Evolutionary conservation across 2,113 vertebrate genomes (phyloP).

Genomic region (Nothocercus julius): DNA sequence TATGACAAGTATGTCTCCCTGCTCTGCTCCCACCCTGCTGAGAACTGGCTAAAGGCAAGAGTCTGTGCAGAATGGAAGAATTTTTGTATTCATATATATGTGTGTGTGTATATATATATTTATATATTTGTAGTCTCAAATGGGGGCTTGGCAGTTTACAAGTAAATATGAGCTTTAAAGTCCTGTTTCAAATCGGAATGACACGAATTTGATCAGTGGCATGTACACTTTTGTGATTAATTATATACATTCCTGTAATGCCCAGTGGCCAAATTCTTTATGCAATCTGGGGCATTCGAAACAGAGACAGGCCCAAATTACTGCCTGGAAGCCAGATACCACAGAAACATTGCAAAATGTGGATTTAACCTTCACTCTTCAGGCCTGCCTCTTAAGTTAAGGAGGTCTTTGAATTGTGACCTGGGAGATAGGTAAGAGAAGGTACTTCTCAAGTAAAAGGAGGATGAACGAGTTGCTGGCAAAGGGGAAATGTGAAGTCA

Average conservation of each 20-base stretch:
- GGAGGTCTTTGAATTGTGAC: not conserved
- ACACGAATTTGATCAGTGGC: not conserved
- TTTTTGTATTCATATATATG: not conserved
- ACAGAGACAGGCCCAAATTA: not conserved
- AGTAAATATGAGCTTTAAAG: not conserved
- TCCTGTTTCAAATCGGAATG: conserved; percentile 21
- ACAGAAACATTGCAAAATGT: not conserved
- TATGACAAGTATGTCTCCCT: not conserved
- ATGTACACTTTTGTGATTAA: conserved; percentile 13
- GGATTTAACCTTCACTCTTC: not conserved
- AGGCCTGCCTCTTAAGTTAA: not conserved
- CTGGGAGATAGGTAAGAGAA: not conserved
- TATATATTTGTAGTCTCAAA: not conserved
- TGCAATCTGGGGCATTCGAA: not conserved
- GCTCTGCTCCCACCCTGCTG: not conserved
- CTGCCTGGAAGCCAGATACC: conserved; percentile 24
- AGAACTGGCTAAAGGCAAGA: not conserved
- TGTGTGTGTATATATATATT: not conserved
- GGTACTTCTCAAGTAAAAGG: not conserved
- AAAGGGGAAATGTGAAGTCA: not conserved
- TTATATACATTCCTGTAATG: conserved; percentile 33
- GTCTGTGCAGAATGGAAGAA: not conserved
- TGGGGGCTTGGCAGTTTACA: not conserved
- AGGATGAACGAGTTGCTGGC: not conserved
- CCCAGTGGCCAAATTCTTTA: conserved; percentile 27